These are phyloP conservation scores for Gorsachius goisagi DNA, from an alignment of 2,113 vertebrate genomes.

Conservation along the genomic window DNA sequence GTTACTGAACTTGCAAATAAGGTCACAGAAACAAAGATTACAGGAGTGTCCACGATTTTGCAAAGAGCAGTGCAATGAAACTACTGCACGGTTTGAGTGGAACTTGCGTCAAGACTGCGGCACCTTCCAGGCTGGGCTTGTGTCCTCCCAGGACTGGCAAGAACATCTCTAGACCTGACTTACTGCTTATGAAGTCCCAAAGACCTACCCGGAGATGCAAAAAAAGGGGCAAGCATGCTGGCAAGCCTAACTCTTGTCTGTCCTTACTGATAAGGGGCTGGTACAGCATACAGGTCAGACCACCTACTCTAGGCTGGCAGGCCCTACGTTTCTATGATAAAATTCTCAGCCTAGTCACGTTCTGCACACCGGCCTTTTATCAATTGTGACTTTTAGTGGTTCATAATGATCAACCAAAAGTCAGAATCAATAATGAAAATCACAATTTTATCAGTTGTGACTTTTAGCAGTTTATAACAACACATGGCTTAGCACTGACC, in stretches of 20 bases:
- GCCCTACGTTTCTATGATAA: neutral
- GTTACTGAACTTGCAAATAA: neutral
- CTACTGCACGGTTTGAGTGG: neutral
- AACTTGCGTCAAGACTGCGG: accelerated
- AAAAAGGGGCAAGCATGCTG: neutral
- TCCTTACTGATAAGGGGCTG: neutral
- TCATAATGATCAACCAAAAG: neutral
- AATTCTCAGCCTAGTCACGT: neutral
- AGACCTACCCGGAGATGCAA: neutral
- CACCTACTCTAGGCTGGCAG: neutral
- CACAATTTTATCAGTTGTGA: neutral
- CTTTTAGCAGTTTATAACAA: neutral
- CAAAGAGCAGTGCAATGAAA: neutral
- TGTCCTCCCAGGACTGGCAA: neutral
- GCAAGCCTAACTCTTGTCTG: neutral
- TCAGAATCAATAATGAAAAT: neutral
- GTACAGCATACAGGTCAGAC: neutral
- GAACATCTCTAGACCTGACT: neutral
- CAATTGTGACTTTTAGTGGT: neutral
- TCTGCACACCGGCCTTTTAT: neutral
- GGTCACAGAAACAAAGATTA: neutral
- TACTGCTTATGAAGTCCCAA: neutral
- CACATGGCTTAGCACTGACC: neutral
- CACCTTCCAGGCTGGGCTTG: neutral
- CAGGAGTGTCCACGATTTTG: neutral